Evolutionary conservation across 2,113 vertebrate species (phyloP).

Genomic region (Willisornis vidua): DNA sequence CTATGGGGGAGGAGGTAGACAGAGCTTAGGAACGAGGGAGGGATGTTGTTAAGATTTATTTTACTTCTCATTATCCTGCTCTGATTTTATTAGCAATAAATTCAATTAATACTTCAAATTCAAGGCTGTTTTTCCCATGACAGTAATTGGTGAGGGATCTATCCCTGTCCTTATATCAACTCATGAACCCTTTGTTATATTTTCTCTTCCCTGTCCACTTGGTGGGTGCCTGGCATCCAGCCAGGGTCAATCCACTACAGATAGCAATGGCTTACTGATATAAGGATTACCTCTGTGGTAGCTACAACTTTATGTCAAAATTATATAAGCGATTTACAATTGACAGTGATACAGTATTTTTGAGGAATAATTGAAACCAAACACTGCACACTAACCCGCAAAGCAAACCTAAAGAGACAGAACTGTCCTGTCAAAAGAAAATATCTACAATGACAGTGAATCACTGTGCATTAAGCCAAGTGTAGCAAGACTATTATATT

Average conservation of each 20-base stretch:
- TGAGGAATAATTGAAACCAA: background rate
- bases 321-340: background rate
- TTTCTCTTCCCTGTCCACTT: background rate
- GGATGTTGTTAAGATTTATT: background rate
- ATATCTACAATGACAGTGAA: background rate
- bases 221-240: background rate
- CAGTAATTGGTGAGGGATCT: background rate
- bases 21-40: background rate
- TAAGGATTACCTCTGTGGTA: background rate
- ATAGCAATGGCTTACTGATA: background rate
- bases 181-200: background rate
- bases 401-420: background rate
- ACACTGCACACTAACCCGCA: background rate
- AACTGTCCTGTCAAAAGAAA: background rate
- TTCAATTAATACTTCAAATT: background rate
- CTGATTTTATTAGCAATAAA: background rate
- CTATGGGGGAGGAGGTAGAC: background rate
- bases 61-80: background rate
- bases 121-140: background rate
- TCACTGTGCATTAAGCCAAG: background rate
- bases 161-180: background rate
- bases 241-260: background rate
- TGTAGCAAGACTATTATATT: background rate
- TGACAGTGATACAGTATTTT: background rate
- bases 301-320: background rate